Conservation (phyloP, 2,797 vertebrate species). For the Pogonophryne albipinna region DNA sequence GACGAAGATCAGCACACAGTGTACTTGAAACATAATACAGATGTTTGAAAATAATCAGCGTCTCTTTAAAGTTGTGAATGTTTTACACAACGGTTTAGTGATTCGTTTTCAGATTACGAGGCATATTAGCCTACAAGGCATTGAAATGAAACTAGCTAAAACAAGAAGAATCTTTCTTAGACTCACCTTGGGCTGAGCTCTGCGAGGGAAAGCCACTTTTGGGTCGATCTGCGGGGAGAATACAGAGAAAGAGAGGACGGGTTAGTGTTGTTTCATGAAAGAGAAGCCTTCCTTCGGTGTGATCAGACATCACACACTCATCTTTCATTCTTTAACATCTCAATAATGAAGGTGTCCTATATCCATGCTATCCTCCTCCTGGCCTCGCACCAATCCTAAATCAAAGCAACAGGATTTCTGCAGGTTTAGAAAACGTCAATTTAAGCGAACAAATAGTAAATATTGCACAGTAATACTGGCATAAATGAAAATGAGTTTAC, state of each 20-base stretch:
- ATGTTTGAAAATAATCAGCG: conserved; percentile 22
- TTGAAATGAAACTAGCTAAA: conserved; percentile 29
- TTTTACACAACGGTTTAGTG: conserved; percentile 45
- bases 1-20: conserved; percentile 6
- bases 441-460: no score
- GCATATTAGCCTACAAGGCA: conserved; percentile 62
- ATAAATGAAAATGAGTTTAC: no score
- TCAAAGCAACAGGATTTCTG: conserved; percentile 1
- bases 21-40: conserved; percentile 28
- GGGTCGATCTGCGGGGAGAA: conserved; percentile 93
- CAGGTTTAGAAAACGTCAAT: no score
- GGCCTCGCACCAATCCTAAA: not conserved
- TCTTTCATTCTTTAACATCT: conserved; percentile 16
- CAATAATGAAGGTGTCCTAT: conserved; percentile 22
- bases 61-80: conserved; percentile 42
- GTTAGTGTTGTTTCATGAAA: conserved; percentile 51
- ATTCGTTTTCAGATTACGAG: conserved; percentile 65
- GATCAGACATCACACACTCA: conserved; percentile 32
- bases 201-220: conserved; percentile 97
- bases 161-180: conserved; percentile 12
- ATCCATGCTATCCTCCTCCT: conserved; percentile 8
- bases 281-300: not conserved
- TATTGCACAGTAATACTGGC: no score
- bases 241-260: conserved; percentile 57
- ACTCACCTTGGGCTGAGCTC: conserved; percentile 99